phyloP scores from a whole-genome alignment of 2,113 vertebrate species.

The Boleophthalmus pectinirostris region DNA sequence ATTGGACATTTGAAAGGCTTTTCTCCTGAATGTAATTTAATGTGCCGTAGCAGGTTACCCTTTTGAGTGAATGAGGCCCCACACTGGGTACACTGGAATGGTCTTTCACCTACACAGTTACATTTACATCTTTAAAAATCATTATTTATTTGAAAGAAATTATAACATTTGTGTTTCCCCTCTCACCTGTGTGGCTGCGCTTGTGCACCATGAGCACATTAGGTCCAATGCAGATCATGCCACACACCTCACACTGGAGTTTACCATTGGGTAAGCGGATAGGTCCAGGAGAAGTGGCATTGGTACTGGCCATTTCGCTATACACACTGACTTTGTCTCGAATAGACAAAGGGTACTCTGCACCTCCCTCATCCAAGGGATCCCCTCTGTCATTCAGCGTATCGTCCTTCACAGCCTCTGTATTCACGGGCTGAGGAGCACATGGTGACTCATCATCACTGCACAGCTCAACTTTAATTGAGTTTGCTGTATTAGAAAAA shows the following conservation, averaged over 20 bases:
- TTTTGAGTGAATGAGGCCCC: constrained; percentile 98
- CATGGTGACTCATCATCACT: constrained; percentile 88
- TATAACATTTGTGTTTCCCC: neutral
- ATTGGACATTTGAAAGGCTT: constrained; percentile 97
- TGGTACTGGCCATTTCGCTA: constrained; percentile 81
- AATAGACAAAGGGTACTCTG: constrained; percentile 65
- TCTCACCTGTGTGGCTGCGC: constrained; percentile 94
- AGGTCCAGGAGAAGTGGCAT: constrained; percentile 85
- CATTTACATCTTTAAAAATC: neutral
- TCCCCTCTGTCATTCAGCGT: constrained; percentile 76
- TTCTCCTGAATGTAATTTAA: constrained; percentile 96
- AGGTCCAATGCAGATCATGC: constrained; percentile 96
- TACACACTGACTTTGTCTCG: constrained; percentile 80
- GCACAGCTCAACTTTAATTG: constrained; percentile 96
- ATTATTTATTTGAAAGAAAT: neutral
- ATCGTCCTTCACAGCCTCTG: constrained; percentile 75
- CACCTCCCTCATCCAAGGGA: constrained; percentile 74
- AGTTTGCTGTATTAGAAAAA: constrained; percentile 78
- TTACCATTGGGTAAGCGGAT: constrained; percentile 93
- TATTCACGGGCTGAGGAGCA: constrained; percentile 76
- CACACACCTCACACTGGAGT: constrained; percentile 93
- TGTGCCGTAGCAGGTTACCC: constrained; percentile 95
- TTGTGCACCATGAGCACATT: constrained; percentile 99
- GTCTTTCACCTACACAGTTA: constrained; percentile 84
- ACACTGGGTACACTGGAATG: constrained; percentile 96